Evolutionary conservation across 2,113 vertebrate species (phyloP).

Genomic region (Sialia sialis): DNA sequence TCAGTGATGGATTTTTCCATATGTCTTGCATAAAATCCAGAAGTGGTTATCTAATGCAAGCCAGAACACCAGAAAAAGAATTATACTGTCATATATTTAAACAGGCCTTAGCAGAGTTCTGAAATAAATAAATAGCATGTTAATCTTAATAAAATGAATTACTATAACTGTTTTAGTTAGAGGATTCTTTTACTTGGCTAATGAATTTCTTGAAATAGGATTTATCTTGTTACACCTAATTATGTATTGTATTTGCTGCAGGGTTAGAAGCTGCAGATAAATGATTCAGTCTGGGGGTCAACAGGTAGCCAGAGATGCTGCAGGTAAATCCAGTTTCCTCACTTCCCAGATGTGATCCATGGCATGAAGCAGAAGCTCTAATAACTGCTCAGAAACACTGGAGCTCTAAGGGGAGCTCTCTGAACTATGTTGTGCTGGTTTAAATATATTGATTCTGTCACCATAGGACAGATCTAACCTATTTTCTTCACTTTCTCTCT

Average conservation of each 20-base stretch:
- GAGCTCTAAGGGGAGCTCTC: neutral
- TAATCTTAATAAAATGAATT: neutral
- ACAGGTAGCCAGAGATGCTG: neutral
- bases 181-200: neutral
- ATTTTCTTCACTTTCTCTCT: neutral
- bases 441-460: neutral
- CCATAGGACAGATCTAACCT: neutral
- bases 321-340: neutral
- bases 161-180: neutral
- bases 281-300: neutral
- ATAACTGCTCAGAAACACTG: neutral
- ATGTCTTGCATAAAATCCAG: constrained; percentile 18
- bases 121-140: neutral
- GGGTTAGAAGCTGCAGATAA: neutral
- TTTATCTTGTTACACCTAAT: neutral
- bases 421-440: neutral
- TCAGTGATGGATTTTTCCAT: constrained; percentile 52
- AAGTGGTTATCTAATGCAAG: constrained; percentile 38
- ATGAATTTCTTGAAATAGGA: neutral
- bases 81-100: neutral
- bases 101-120: neutral
- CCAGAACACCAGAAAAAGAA: constrained; percentile 38
- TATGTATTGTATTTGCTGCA: neutral
- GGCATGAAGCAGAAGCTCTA: neutral
- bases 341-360: neutral